Evolutionary conservation across 2,113 vertebrate genomes (phyloP).

Genomic region (Mungos mungo): DNA sequence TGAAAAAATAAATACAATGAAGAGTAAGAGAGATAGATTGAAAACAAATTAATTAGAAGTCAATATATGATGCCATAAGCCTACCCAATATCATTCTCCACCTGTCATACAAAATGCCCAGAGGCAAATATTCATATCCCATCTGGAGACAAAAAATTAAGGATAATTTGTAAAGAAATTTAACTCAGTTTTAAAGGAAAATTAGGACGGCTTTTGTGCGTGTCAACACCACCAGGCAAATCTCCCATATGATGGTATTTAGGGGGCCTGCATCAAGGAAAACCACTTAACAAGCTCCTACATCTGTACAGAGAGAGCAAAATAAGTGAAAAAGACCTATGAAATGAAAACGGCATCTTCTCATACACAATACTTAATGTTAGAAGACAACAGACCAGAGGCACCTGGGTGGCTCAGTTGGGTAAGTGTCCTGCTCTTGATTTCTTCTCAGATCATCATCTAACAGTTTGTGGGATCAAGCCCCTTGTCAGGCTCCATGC

Average conservation of each 20-base stretch:
- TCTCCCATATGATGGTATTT: neutral
- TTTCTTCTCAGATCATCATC: too few species aligned
- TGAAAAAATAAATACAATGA: neutral
- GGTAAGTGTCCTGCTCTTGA: too few species aligned
- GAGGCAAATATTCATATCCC: neutral
- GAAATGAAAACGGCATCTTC: neutral
- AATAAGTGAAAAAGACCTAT: neutral
- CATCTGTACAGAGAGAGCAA: neutral
- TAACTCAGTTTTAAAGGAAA: neutral
- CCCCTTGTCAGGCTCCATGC: too few species aligned
- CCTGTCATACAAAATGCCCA: neutral
- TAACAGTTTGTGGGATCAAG: too few species aligned
- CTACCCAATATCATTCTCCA: neutral
- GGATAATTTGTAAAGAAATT: neutral
- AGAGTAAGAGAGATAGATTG: neutral
- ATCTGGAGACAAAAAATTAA: neutral
- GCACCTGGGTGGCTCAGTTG: too few species aligned
- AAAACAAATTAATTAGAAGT: neutral
- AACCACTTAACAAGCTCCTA: neutral
- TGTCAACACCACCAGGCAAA: neutral
- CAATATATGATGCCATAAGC: neutral
- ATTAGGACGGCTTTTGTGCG: neutral
- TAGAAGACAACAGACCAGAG: neutral
- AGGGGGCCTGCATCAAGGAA: neutral
- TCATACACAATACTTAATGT: neutral